These are phyloP conservation scores for Anastatus disparis DNA, from an alignment of 1,140 invertebrate species.

Conservation along the genomic window DNA sequence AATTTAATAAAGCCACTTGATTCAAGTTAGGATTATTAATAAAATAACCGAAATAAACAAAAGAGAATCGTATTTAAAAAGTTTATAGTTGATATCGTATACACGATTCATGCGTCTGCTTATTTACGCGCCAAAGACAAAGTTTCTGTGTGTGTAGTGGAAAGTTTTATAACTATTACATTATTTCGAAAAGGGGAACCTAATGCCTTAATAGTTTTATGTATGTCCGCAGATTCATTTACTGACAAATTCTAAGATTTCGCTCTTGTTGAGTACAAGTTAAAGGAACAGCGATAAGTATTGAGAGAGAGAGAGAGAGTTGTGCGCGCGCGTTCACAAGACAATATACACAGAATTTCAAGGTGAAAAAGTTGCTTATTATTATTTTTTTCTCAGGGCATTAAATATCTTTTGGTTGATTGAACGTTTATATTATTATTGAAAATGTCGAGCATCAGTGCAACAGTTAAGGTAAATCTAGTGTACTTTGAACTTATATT, in stretches of 20 bases:
- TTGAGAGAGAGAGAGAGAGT: too few species aligned
- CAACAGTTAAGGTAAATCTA: conserved; percentile 28
- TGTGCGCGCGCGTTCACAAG: too few species aligned
- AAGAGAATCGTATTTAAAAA: background rate
- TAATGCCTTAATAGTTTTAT: background rate
- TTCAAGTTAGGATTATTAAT: background rate
- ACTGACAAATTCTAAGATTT: background rate
- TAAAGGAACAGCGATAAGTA: too few species aligned
- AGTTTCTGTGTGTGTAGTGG: background rate
- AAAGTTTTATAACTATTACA: conserved; percentile 16
- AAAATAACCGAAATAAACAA: background rate
- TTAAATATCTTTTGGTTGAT: background rate
- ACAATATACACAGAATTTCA: too few species aligned
- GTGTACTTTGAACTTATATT: background rate
- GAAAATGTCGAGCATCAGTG: conserved; percentile 44
- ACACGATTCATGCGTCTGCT: background rate
- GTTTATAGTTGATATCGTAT: background rate
- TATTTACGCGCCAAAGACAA: conserved; percentile 32
- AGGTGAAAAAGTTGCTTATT: conserved; percentile 22
- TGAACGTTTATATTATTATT: background rate
- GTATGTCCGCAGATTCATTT: background rate
- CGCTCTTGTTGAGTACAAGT: background rate
- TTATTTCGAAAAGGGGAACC: conserved; percentile 12
- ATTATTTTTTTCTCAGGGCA: background rate
- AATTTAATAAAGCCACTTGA: background rate